phyloP scores from a whole-genome alignment of 2,113 vertebrate genomes.

The Sinocyclocheilus rhinocerous region DNA sequence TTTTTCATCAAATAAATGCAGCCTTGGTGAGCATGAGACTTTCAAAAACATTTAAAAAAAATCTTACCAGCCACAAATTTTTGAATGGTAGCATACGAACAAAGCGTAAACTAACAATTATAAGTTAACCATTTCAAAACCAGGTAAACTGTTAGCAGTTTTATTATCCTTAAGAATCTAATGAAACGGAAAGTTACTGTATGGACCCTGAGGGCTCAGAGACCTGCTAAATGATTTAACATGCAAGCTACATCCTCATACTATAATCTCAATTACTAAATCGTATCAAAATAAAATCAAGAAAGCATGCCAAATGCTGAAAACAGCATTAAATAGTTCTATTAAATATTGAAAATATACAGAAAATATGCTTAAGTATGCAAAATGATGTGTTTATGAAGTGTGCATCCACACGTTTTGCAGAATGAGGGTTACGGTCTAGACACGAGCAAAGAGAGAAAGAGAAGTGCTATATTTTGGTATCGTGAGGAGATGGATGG shows the following conservation, averaged over 20 bases:
- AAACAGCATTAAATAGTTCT: not conserved
- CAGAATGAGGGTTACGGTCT: not conserved
- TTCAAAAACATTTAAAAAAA: too few relatives aligned
- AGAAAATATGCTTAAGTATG: not conserved
- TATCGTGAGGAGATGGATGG: conserved; percentile 14
- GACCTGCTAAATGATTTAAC: not conserved
- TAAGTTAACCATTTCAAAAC: too few relatives aligned
- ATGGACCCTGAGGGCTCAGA: not conserved
- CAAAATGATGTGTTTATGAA: not conserved
- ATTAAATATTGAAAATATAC: not conserved
- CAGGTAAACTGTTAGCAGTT: too few relatives aligned
- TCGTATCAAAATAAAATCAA: not conserved
- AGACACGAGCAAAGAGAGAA: not conserved
- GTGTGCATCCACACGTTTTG: not conserved
- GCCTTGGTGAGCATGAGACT: too few relatives aligned
- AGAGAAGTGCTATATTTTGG: not conserved
- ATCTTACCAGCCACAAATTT: too few relatives aligned
- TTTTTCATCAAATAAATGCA: too few relatives aligned
- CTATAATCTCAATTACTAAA: not conserved
- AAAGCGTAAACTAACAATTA: too few relatives aligned
- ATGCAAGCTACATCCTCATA: not conserved
- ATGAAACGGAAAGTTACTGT: not conserved
- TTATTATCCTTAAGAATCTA: too few relatives aligned
- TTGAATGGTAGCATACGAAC: too few relatives aligned
- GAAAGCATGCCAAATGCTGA: not conserved